A percentile compares a stretch with the other conserved stretches of the same genome.
Evolutionary conservation across 2,888 invertebrate species (phyloP).

Genomic region (Trichogramma dendrolimi): DNA sequence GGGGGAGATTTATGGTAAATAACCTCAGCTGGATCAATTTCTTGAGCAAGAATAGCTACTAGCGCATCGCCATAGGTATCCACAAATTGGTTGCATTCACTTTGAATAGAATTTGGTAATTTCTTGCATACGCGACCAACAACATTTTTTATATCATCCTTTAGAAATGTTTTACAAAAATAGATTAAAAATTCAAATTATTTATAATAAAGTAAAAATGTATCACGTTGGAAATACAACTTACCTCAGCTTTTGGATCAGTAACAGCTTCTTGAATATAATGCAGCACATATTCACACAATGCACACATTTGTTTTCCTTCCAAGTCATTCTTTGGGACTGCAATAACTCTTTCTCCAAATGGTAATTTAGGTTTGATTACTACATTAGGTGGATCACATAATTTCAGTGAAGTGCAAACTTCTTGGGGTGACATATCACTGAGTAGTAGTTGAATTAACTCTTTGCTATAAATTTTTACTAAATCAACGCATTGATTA

Average conservation of each 20-base stretch:
- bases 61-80: conserved; percentile 75
- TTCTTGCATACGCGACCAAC: conserved; percentile 68
- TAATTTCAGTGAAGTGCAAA: conserved; percentile 73
- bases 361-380: not conserved
- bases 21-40: conserved; percentile 71
- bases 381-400: conserved; percentile 54
- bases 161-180: not conserved
- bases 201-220: not conserved
- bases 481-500: conserved; percentile 70
- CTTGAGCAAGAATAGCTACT: conserved; percentile 72
- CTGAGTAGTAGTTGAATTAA: conserved; percentile 73
- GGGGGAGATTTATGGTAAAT: conserved; percentile 35
- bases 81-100: conserved; percentile 71
- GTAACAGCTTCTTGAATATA: conserved; percentile 72
- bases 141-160: conserved; percentile 66
- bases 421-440: conserved; percentile 70
- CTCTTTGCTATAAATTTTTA: conserved; percentile 71
- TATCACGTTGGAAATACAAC: conserved; percentile 5
- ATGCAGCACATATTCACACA: conserved; percentile 81
- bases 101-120: conserved; percentile 61
- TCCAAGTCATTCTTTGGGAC: conserved; percentile 44
- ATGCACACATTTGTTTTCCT: conserved; percentile 61
- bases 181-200: not conserved
- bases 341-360: conserved; percentile 21
- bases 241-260: conserved; percentile 64